These are phyloP conservation scores for Drosophila kohkoa DNA, from an alignment of 1,140 invertebrate species.

Conservation along the genomic window DNA sequence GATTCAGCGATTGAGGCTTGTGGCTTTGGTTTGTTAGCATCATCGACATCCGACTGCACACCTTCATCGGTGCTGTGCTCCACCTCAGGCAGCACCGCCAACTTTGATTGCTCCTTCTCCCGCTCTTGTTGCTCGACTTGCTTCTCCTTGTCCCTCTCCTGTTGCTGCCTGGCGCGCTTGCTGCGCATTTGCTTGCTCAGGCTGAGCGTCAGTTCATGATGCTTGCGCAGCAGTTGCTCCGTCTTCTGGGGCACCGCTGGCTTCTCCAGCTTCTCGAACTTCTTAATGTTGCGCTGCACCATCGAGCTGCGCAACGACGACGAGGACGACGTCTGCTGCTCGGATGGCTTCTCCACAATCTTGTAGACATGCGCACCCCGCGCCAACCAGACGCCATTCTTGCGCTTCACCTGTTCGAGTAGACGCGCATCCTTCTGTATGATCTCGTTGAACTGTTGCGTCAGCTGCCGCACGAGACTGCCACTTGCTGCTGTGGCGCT, in stretches of 20 bases:
- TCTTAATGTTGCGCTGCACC: constrained; percentile 84
- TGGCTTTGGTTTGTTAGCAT: constrained; percentile 36
- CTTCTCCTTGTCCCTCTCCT: constrained; percentile 3
- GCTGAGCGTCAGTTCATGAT: constrained; percentile 60
- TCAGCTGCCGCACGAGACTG: constrained; percentile 85
- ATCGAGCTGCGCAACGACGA: constrained; percentile 46
- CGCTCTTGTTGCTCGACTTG: not conserved
- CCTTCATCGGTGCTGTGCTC: constrained; percentile 33
- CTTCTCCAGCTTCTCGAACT: constrained; percentile 84
- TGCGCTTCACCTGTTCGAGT: constrained; percentile 83
- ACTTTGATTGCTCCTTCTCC: constrained; percentile 21
- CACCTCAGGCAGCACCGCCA: constrained; percentile 42
- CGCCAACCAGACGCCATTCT: constrained; percentile 74
- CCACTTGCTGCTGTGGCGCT: not conserved
- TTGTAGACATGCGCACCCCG: constrained; percentile 78
- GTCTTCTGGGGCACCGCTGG: constrained; percentile 83
- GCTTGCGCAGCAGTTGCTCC: constrained; percentile 68
- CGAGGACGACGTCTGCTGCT: not conserved
- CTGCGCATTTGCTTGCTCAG: constrained; percentile 29
- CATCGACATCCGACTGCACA: constrained; percentile 28
- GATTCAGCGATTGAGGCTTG: constrained; percentile 18
- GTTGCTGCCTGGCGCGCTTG: constrained; percentile 15
- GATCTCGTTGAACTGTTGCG: constrained; percentile 85
- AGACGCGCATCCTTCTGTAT: constrained; percentile 81
- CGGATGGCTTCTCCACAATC: constrained; percentile 62